Base-by-base conservation (phyloP, 2,797 vertebrate species). In the Cetoscarus ocellatus region DNA sequence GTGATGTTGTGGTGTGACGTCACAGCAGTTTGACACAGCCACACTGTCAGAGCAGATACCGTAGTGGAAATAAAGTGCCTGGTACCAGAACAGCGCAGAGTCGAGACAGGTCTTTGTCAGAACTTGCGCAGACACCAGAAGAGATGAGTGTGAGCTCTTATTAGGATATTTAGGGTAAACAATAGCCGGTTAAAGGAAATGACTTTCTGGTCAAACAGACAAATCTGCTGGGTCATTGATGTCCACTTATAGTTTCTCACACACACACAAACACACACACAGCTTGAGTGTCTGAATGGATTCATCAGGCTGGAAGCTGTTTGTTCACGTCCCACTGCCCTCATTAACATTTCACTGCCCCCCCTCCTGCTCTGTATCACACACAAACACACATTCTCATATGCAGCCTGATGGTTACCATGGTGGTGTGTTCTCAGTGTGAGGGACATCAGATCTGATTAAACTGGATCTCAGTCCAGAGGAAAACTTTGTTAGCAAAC, bases 271-370 rank as follows among this genome's bases (percentile, higher is more conserved):
- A 9, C n/a, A 17, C 47, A 10, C 47, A 18, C 47, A 48, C 17
- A 48, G 65, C 67, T 56, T 67, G 17, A 55, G 44, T 69, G 79
- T 80, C 66, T 87, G 83, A 86, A 88, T 80, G 75, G 64, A 88
- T 86, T 85, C 87, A 91, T 89, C 85, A 88, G 82, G 80, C 87
- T 86, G 71, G 82, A 84, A 89, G 84, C 89, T 82, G 82, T 85
- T 89, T 88, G 83, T 91, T 90, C 86, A 80, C 84, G 80, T 86
- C 75, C 72, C 77, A 78, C 74, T 86, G 78, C 82, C 82, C 83
- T 92, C 88, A 88, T 92, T 91, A 91, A 89, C 90, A 90, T 89
- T 87, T 89, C 79, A 80, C 73, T 75, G 78, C 64, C 67, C 65
- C 65, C 17, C 6, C 63, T 67, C 73, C 53, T 40, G 10, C 82